phyloP scores from a whole-genome alignment of 2,888 invertebrate genomes.

The Heterodera filipjevi region DNA sequence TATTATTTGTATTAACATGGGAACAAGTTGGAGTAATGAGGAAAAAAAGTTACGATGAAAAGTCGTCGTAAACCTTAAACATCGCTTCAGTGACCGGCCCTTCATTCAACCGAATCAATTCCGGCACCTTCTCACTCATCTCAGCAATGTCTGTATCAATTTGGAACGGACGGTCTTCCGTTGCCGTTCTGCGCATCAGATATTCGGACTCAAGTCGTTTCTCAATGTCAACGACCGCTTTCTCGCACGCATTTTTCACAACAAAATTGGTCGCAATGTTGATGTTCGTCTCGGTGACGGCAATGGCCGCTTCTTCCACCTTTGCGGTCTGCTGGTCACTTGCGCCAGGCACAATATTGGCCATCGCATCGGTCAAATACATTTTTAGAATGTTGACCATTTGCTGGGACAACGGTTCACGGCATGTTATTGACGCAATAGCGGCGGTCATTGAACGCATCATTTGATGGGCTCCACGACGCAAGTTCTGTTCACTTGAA shows the following conservation, averaged over 20 bases:
- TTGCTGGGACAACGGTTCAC: constrained; percentile 86
- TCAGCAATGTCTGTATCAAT: constrained; percentile 72
- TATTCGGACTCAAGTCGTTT: constrained; percentile 71
- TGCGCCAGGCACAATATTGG: constrained; percentile 30
- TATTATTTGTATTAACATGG: neutral
- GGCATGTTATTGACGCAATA: constrained; percentile 97
- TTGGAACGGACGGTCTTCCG: constrained; percentile 76
- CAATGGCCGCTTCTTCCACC: constrained; percentile 37
- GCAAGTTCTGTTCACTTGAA: constrained; percentile 65
- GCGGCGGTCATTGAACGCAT: constrained; percentile 92
- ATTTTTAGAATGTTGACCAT: constrained; percentile 83
- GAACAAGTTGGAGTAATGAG: neutral
- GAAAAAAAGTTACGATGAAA: constrained; percentile 66
- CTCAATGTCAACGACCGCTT: constrained; percentile 90
- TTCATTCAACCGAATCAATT: constrained; percentile 76
- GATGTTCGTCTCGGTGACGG: constrained; percentile 34
- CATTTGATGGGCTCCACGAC: constrained; percentile 86
- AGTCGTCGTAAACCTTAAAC: constrained; percentile 94
- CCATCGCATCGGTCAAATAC: constrained; percentile 48
- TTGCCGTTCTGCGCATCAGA: constrained; percentile 76
- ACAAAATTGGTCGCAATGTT: constrained; percentile 92
- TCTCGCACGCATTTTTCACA: constrained; percentile 93
- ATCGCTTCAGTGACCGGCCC: constrained; percentile 78
- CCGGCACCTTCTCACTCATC: constrained; percentile 93
- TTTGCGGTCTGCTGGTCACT: constrained; percentile 34